These are phyloP conservation scores for Trididemnum miniatum DNA, from an alignment of 23 tunicate genomes.

Conservation along the genomic window DNA sequence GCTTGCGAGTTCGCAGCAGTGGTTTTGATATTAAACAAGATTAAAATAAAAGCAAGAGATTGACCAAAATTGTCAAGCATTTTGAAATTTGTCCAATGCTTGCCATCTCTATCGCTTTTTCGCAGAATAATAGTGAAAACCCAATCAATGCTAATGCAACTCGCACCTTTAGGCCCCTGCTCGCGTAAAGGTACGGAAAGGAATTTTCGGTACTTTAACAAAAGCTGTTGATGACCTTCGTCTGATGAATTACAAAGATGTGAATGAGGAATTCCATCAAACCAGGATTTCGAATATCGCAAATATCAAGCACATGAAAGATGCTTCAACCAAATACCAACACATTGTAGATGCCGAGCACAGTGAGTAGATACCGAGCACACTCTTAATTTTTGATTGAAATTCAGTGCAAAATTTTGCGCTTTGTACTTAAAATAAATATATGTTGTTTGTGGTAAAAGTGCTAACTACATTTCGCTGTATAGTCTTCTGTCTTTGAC, in stretches of 20 bases:
- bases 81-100: no score
- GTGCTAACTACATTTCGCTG: not conserved
- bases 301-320: conserved; percentile 50
- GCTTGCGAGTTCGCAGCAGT: no score
- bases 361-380: conserved; percentile 44
- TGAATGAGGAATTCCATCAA: conserved; percentile 44
- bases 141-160: not conserved
- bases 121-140: not conserved
- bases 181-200: conserved; percentile 36
- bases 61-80: no score
- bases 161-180: conserved; percentile 53
- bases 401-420: no score
- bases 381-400: no score
- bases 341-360: conserved; percentile 33
- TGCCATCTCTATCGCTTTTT: no score
- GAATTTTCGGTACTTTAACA: conserved; percentile 36
- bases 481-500: not conserved
- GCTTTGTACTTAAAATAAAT: no score
- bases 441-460: no score
- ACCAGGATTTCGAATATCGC: conserved; percentile 33
- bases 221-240: conserved; percentile 60
- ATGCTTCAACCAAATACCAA: conserved; percentile 31
- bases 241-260: conserved; percentile 35
- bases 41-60: no score
- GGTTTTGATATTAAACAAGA: no score